A percentile compares a stretch with the other conserved stretches of the same genome.
Evolutionary conservation across 2,888 invertebrate species (phyloP).

Genomic region (Doris montereyensis): DNA sequence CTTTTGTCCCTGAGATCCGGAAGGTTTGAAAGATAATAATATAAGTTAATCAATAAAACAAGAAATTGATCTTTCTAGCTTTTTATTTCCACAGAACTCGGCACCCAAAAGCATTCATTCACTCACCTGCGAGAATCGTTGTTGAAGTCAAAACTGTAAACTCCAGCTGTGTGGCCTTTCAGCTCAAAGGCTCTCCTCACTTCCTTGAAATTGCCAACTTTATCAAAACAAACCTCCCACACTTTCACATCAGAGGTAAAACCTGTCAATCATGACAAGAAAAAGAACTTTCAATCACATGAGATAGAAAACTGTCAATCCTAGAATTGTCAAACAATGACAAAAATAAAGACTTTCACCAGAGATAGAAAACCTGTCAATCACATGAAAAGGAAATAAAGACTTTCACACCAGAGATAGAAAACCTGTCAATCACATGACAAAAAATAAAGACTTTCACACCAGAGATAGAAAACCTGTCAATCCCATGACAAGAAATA

Average conservation of each 20-base stretch:
- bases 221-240: slow-evolving; percentile 86
- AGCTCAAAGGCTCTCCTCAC: slow-evolving; percentile 85
- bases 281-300: too few relatives aligned
- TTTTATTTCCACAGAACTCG: too few relatives aligned
- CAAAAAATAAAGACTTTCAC: neutral
- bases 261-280: too few relatives aligned
- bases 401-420: neutral
- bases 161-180: slow-evolving; percentile 86
- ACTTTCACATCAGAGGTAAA: slow-evolving; percentile 82
- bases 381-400: neutral
- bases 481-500: neutral
- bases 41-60: too few relatives aligned
- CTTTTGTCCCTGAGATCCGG: too few relatives aligned
- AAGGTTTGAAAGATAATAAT: too few relatives aligned
- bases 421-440: neutral
- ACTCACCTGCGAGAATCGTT: slow-evolving; percentile 80
- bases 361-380: neutral
- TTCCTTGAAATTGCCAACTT: slow-evolving; percentile 83
- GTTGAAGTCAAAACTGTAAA: slow-evolving; percentile 86
- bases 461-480: neutral
- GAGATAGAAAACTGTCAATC: too few relatives aligned
- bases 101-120: too few relatives aligned
- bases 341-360: too few relatives aligned
- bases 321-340: too few relatives aligned
- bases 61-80: too few relatives aligned